Evolutionary conservation across 1,140 invertebrate species (phyloP).

Genomic region (Drosophila melanica): DNA sequence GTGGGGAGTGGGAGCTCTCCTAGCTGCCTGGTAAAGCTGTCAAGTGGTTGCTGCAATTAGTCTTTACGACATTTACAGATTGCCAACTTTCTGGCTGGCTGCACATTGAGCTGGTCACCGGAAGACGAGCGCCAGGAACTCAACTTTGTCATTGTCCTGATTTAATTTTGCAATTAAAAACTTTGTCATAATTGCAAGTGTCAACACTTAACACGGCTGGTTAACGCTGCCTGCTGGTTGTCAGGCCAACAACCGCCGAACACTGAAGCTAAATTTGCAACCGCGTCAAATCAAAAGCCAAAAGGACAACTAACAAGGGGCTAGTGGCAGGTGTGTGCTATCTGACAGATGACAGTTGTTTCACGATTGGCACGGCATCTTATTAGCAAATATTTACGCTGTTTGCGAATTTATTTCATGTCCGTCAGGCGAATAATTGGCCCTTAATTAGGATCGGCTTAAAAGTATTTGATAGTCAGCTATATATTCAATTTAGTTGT

Average conservation of each 20-base stretch:
- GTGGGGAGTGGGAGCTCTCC: neutral
- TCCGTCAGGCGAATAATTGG: slow-evolving; percentile 30
- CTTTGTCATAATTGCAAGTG: slow-evolving; percentile 70
- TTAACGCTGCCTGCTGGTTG: slow-evolving; percentile 10
- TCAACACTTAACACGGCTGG: slow-evolving; percentile 33
- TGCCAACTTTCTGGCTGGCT: slow-evolving; percentile 60
- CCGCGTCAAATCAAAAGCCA: neutral
- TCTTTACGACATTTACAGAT: slow-evolving; percentile 67
- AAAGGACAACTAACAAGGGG: neutral
- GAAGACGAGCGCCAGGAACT: neutral
- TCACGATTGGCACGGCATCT: slow-evolving; percentile 30
- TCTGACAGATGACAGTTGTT: slow-evolving; percentile 20
- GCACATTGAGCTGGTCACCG: slow-evolving; percentile 40
- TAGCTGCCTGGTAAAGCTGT: neutral
- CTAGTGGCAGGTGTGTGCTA: too few species aligned
- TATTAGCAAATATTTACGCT: slow-evolving; percentile 38
- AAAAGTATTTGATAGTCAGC: neutral
- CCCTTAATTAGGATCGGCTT: slow-evolving; percentile 11
- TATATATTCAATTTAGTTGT: too few species aligned
- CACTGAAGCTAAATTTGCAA: neutral
- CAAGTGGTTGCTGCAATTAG: slow-evolving; percentile 60
- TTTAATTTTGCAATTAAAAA: slow-evolving; percentile 78
- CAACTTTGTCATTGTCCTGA: slow-evolving; percentile 60
- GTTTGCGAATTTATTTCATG: slow-evolving; percentile 39
- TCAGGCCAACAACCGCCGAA: slow-evolving; percentile 3